Evolutionary conservation across 1,140 invertebrate genomes (phyloP).

Genomic region (Heliconius hewitsoni): DNA sequence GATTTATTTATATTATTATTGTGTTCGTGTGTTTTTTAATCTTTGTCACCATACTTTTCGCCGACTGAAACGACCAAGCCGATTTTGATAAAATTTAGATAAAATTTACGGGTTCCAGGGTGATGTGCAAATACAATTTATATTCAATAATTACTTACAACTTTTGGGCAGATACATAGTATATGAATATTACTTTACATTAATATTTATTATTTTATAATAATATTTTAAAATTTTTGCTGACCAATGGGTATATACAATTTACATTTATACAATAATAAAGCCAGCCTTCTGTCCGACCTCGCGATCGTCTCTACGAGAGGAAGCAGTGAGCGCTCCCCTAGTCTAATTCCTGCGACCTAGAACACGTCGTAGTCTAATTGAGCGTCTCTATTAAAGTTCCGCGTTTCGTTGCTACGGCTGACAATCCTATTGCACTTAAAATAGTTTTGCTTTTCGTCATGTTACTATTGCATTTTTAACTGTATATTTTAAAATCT

Average conservation of each 20-base stretch:
- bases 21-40: too few relatives aligned
- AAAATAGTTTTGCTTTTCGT: background rate
- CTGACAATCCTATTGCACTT: background rate
- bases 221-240: too few relatives aligned
- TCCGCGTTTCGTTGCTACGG: conserved; percentile 28
- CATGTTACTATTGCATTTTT: background rate
- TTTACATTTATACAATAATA: background rate
- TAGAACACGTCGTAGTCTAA: conserved; percentile 39
- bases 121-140: too few relatives aligned
- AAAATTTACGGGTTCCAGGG: too few relatives aligned
- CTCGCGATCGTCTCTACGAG: conserved; percentile 43
- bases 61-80: too few relatives aligned
- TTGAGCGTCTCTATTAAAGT: conserved; percentile 37
- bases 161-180: too few relatives aligned
- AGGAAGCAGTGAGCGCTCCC: conserved; percentile 43
- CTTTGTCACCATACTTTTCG: too few relatives aligned
- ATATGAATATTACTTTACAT: too few relatives aligned
- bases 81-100: too few relatives aligned
- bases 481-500: background rate
- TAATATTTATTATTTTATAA: too few relatives aligned
- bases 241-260: background rate
- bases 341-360: conserved; percentile 41
- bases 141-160: too few relatives aligned
- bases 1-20: too few relatives aligned
- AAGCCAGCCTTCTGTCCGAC: conserved; percentile 25